Evolutionary conservation across 2,113 vertebrate genomes (phyloP), one percentile per base, ranked within the genome.

Genomic region (Zapus hudsonius): DNA sequence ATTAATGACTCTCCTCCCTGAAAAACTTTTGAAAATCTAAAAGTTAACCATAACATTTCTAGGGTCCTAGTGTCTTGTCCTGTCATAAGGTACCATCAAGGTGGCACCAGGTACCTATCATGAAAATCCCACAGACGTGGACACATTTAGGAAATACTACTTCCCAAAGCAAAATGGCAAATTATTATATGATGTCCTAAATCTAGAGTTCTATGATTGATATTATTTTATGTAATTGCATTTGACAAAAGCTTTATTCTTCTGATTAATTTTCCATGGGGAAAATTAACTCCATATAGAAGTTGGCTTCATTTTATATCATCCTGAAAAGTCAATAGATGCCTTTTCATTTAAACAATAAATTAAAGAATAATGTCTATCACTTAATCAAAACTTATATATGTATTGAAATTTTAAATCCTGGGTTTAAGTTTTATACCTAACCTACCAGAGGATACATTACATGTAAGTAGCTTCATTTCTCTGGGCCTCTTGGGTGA

Each of bases 301-400:
- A 40, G 40, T 38, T 61, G 19, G 31, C 74, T 94, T 86, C 66
- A 40, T 57, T 74, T 84, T 23, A 57, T 63, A 73, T 17, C 69
- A 76, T 84, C 23, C 31, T 33, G 38, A 61, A 82, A 93, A 96
- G 29, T 40, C 3, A 23, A 75, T 74, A 82, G 19, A 31, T 80
- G 59, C 74, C 63, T 91, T 94, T 78, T 31, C 64, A 80, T 47
- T 47, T 55, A 86, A 88, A 25, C 29, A 92, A 83, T 84, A 81
- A 61, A 85, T 76, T 78, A 55, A 70, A 91, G 15, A 94, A 19
- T 73, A 89, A 94, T 74, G 73, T 66, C 42, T 78, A 57, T 67
- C 72, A 86, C 5, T 94, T 96, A 63, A 91, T 88, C 78, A 93
- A 89, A 92, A 92, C 67, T 74, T 85, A 63, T 20, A 42, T 94